These are phyloP conservation scores for Enteromius anoplus DNA, from an alignment of 2,797 vertebrate genomes.

Conservation along the genomic window DNA sequence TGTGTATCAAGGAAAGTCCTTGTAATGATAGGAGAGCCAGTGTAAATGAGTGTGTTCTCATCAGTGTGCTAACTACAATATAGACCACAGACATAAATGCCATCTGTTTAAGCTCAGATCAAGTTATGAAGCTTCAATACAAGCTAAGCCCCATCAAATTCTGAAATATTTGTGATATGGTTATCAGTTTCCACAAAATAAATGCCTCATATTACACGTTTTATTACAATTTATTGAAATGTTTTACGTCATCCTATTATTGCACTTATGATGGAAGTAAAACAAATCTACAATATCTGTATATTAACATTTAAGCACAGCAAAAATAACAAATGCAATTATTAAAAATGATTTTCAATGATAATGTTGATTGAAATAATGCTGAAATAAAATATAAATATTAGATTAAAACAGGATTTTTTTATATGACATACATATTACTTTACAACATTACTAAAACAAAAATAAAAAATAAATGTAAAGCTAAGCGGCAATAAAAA, in stretches of 20 bases:
- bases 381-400: neutral
- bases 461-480: neutral
- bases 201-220: neutral
- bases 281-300: neutral
- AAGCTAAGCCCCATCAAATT: neutral
- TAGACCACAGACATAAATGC: neutral
- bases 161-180: neutral
- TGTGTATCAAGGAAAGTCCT: slow-evolving; percentile 40
- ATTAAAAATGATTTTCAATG: neutral
- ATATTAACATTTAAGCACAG: neutral
- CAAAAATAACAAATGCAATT: neutral
- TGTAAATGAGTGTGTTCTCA: slow-evolving; percentile 18
- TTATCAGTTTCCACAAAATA: neutral
- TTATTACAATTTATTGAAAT: neutral
- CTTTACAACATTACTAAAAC: neutral
- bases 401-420: neutral
- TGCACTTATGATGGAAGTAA: neutral
- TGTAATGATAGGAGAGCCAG: slow-evolving; percentile 16
- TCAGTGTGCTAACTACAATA: neutral
- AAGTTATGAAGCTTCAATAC: neutral
- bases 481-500: neutral
- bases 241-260: neutral
- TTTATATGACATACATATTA: neutral
- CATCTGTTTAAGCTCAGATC: neutral
- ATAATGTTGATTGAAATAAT: neutral